Conservation (phyloP, 2,113 vertebrate species). For the Syngnathus typhle region DNA sequence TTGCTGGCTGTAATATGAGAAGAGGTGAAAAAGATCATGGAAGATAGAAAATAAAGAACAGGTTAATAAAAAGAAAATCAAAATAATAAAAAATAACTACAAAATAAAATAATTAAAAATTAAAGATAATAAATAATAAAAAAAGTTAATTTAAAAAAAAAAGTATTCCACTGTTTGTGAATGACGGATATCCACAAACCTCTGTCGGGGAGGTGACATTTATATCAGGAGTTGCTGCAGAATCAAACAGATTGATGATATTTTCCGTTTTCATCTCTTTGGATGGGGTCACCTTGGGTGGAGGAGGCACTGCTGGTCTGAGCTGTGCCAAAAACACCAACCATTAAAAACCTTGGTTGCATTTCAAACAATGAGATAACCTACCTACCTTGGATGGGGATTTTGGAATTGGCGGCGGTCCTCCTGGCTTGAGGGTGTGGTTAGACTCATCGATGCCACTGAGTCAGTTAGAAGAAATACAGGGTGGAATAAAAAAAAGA, state of each 20-base stretch:
- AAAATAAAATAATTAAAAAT: too few relatives aligned
- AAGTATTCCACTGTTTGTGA: constrained; percentile 1
- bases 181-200: constrained; percentile 70
- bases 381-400: constrained; percentile 89
- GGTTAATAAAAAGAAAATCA: neutral
- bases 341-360: neutral
- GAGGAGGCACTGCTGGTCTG: constrained; percentile 90
- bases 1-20: constrained; percentile 38
- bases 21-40: neutral
- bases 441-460: constrained; percentile 75
- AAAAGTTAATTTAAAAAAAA: neutral
- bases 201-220: constrained; percentile 94
- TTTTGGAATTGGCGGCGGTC: constrained; percentile 81
- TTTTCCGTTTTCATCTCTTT: constrained; percentile 95
- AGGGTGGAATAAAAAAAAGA: constrained; percentile 1
- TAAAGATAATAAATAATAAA: neutral
- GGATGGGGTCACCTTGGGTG: constrained; percentile 93
- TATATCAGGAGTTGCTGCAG: constrained; percentile 87
- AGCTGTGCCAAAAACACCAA: constrained; percentile 64
- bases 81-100: neutral
- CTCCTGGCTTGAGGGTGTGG: constrained; percentile 79
- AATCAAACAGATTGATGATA: constrained; percentile 95
- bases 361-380: neutral
- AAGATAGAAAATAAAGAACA: neutral
- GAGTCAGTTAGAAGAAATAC: constrained; percentile 18